phyloP scores from a whole-genome alignment of 2,888 invertebrate genomes.

The Melikaiella ostensackeni region DNA sequence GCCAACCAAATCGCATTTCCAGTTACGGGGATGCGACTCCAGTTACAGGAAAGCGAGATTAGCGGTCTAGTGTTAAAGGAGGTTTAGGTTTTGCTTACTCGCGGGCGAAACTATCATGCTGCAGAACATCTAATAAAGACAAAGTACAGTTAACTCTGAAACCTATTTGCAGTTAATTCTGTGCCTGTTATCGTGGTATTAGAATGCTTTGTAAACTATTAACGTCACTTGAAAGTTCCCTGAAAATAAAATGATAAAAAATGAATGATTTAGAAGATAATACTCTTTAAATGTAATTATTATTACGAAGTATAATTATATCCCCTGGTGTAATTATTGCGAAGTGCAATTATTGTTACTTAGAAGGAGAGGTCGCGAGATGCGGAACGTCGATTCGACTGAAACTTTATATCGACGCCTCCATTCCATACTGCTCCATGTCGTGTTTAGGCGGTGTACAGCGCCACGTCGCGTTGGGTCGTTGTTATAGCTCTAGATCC shows the following conservation, averaged over 20 bases:
- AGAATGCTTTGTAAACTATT: not conserved
- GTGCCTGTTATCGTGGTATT: not conserved
- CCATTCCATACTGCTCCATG: no score
- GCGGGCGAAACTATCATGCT: conserved; percentile 10
- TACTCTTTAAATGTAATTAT: not conserved
- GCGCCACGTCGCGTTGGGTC: no score
- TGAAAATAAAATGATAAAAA: not conserved
- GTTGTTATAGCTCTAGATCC: no score
- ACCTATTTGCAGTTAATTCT: conserved; percentile 19
- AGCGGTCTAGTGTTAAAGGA: conserved; percentile 70
- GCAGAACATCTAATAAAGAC: not conserved
- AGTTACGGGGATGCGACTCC: conserved; percentile 27
- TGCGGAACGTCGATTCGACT: no score
- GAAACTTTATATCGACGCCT: no score
- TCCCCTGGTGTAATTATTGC: not conserved
- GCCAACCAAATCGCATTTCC: conserved; percentile 53
- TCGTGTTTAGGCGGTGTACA: no score
- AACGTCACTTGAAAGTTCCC: not conserved
- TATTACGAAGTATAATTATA: not conserved
- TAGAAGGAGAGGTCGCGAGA: no score
- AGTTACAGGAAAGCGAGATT: conserved; percentile 60
- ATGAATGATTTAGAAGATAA: not conserved
- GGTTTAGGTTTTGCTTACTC: conserved; percentile 50
- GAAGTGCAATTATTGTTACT: conserved; percentile 6
- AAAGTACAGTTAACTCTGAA: conserved; percentile 9